Base-by-base conservation (phyloP, 1,140 invertebrate genomes). In the Pseudomyrmex concolor region DNA sequence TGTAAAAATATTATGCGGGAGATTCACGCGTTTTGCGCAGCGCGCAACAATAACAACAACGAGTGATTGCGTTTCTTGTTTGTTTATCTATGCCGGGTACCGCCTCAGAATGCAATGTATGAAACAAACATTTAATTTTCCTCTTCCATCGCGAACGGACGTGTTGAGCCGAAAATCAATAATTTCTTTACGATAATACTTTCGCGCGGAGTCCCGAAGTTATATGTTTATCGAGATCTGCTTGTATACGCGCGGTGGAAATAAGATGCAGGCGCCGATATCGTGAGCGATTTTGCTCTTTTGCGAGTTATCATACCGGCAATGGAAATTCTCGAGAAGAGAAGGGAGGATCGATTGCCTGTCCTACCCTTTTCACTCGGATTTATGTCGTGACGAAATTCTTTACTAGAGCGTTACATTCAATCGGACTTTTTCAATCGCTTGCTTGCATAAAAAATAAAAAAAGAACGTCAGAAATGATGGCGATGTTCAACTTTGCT, bases 121-220 rank as follows among this genome's bases (percentile, higher is more conserved):
- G 55, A 80, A 80, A 80, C 66, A 80, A 80, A 71, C 76, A 80
- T 80, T 80, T 80, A 80, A 80, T 59, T 80, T 80, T 80, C 3
- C 66, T 50, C 59, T 80, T 71, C 59, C 43, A 10, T 22, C 15
- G 15, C n/a, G 17, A 34, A 43, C 73, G 17, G 43, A 34, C 10
- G 17, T 7, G 19, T n/a, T 19, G 15, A n/a, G 2, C 9, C 7
- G 19, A 3, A 70, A 57, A 80, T 70, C 76, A 50, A 71, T 78
- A 59, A 13, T 8, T 59, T 8, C 43, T 80, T 60, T 12, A 19
- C n/a, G 68, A n/a, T 71, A 70, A n/a, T 71, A 70, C 64, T 80
- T 80, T 50, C 64, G 22, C 19, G 2, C 45, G 13, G 19, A 25
- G 10, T 60, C 15, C 15, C 10, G 50, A 51, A 51, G 9, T 13